Percentiles rank a stretch among this genome's conserved stretches.
These are phyloP conservation scores for Onychomys torridus DNA, from an alignment of 2,797 vertebrate genomes.

Conservation along the genomic window DNA sequence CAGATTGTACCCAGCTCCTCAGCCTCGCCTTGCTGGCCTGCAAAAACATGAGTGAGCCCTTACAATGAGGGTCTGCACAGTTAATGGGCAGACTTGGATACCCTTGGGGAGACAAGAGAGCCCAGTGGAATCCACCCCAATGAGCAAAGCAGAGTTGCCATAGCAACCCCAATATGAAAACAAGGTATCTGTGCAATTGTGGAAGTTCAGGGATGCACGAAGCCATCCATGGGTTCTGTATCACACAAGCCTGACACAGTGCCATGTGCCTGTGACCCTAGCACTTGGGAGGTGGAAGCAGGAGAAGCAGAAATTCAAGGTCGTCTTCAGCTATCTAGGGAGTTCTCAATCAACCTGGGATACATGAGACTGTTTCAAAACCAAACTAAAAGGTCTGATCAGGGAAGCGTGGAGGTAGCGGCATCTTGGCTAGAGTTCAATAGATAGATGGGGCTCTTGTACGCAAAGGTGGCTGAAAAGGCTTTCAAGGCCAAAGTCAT, in stretches of 20 bases:
- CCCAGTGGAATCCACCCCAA: background rate
- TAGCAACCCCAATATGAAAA: background rate
- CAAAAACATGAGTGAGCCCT: background rate
- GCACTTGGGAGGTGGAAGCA: background rate
- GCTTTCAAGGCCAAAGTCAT: background rate
- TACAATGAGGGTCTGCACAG: background rate
- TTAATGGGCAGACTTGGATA: background rate
- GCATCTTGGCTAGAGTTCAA: background rate
- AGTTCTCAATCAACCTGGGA: background rate
- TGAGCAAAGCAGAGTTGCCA: background rate
- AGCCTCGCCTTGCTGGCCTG: background rate
- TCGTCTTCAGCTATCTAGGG: background rate
- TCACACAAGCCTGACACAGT: background rate
- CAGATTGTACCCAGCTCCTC: no score
- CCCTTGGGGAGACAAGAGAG: background rate
- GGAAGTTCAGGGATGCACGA: background rate
- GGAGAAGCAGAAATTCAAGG: background rate
- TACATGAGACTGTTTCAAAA: background rate
- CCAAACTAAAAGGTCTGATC: background rate
- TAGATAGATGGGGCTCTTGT: background rate
- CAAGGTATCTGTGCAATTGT: accelerated
- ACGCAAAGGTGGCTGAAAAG: background rate
- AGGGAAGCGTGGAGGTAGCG: background rate
- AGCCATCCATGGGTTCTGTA: background rate
- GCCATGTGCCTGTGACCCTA: background rate